A percentile compares a stretch with the other conserved stretches of the same genome.
Conservation (phyloP, 2,888 invertebrate species). For the Drosophila parthenogenetica region DNA sequence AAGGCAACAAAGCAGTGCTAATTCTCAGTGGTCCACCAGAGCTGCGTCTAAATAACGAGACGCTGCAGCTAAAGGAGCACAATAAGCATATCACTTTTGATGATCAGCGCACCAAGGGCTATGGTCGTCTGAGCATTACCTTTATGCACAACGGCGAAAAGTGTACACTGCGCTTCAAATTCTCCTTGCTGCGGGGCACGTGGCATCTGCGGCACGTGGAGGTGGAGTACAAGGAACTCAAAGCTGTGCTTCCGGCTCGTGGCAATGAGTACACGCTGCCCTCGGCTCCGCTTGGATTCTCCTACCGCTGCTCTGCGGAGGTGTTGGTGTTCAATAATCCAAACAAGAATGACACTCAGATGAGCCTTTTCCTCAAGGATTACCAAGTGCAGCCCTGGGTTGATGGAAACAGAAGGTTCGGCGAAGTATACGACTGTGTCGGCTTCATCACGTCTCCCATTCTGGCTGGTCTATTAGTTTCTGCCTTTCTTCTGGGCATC, state of each 20-base stretch:
- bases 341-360: conserved; percentile 84
- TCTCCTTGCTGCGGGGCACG: conserved; percentile 86
- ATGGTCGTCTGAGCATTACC: conserved; percentile 80
- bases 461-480: conserved; percentile 95
- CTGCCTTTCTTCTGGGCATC: conserved; percentile 90
- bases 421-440: conserved; percentile 94
- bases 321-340: conserved; percentile 86
- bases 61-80: conserved; percentile 72
- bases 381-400: conserved; percentile 87
- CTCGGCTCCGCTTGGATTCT: conserved; percentile 86
- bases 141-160: conserved; percentile 82
- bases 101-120: conserved; percentile 75
- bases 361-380: conserved; percentile 85
- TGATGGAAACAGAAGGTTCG: conserved; percentile 87
- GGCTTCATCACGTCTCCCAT: conserved; percentile 96
- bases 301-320: conserved; percentile 86
- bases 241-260: conserved; percentile 67
- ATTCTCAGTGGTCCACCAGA: conserved; percentile 86
- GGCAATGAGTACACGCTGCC: conserved; percentile 83
- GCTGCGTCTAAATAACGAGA: conserved; percentile 82
- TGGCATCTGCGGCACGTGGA: conserved; percentile 87
- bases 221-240: conserved; percentile 85
- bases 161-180: conserved; percentile 87
- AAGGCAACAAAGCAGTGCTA: conserved; percentile 86
- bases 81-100: conserved; percentile 81